These are phyloP conservation scores for Cephus cinctus DNA, from an alignment of 1,140 invertebrate genomes.

Conservation along the genomic window DNA sequence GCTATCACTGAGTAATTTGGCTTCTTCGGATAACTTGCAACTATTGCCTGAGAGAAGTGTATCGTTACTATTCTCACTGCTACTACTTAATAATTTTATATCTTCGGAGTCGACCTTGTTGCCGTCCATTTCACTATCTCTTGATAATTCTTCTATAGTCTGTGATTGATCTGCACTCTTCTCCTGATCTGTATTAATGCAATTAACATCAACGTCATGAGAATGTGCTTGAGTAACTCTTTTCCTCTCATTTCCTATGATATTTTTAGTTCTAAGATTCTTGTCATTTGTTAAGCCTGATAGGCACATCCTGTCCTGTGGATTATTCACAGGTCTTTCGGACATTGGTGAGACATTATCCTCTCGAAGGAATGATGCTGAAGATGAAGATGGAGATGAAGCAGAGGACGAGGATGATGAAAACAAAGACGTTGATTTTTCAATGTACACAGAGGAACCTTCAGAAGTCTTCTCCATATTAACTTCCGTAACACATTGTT, in stretches of 20 bases:
- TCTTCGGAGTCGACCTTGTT: slow-evolving; percentile 43
- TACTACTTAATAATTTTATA: slow-evolving; percentile 45
- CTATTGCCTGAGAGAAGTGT: slow-evolving; percentile 38
- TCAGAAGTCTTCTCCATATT: no score
- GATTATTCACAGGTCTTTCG: no score
- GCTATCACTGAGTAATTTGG: slow-evolving; percentile 35
- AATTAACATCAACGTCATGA: no score
- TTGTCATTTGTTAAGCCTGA: background rate
- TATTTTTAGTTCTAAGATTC: background rate
- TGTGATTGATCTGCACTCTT: slow-evolving; percentile 23
- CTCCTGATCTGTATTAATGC: slow-evolving; percentile 8
- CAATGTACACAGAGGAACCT: no score
- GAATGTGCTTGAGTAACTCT: background rate
- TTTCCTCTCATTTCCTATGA: slow-evolving; percentile 8
- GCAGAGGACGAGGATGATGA: no score
- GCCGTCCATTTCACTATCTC: slow-evolving; percentile 42
- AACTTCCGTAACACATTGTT: no score
- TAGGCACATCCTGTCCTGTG: no score
- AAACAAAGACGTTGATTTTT: no score
- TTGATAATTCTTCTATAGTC: slow-evolving; percentile 35
- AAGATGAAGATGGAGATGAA: no score
- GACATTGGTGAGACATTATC: no score
- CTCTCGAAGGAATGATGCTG: no score
- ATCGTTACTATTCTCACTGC: slow-evolving; percentile 54
- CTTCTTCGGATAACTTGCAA: slow-evolving; percentile 22